Base-by-base conservation (phyloP, 1,140 invertebrate species). In the Drosophila subpulchrella region DNA sequence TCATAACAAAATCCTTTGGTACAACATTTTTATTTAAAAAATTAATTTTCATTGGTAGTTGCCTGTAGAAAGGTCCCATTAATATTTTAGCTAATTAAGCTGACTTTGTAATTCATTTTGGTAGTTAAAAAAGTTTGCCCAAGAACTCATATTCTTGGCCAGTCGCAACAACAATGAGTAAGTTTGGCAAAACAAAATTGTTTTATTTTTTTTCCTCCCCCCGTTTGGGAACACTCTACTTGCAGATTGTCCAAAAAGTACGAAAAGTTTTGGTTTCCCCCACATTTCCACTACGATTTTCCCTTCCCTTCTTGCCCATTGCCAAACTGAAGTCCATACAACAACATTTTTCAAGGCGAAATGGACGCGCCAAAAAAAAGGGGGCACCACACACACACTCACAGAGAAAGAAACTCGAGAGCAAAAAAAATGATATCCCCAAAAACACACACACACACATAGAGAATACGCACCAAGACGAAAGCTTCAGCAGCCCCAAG, bases 291-390 rank as follows among this genome's bases (percentile, higher is more conserved):
- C 32, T 50, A 17, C 60, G 38, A 42, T 34, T 50, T 30, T 36
- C 61, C 65, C 61, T 50, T 42, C 36, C 46, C 47, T n/a, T n/a
- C n/a, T n/a, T n/a, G 50, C 36, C 60, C 47, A 65, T 66, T 66
- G 65, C 65, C 81, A 68, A 83, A 66, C 75, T 83, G 76, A 79
- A 75, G 83, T 86, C 79, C 83, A 70, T 63, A 80, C 81, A 78
- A 78, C 27, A 81, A 70, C 38, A 76, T 67, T 74, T 83, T 88
- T 88, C 83, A 88, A 88, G 83, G 83, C 83, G 75, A 88, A 79
- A 74, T 68, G 86, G 80, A 83, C 83, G 80, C 84, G 84, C 79
- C 83, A 86, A 88, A 88, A 86, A 68, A 68, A 86, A 79, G 75
- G 70, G 70, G 71, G 70, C 79, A 75, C 61, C 66, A 77, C 60